These are phyloP conservation scores for Leptocoma aspasia DNA, from an alignment of 2,113 vertebrate species.

Conservation along the genomic window DNA sequence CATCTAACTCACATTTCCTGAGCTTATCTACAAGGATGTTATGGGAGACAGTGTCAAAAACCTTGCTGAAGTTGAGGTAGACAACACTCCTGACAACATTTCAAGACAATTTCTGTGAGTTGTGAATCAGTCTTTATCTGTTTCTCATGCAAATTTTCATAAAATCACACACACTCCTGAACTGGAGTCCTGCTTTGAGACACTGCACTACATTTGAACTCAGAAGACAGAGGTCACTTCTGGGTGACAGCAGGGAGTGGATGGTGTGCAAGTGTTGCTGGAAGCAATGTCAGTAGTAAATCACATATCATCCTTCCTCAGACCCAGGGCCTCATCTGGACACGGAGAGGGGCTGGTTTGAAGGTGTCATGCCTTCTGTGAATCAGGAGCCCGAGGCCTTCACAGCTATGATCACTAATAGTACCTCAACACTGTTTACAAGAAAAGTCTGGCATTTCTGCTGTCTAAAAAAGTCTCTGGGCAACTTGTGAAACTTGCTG, in stretches of 20 bases:
- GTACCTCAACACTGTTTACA: neutral
- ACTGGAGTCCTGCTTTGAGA: neutral
- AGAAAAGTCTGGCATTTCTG: neutral
- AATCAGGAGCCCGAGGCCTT: neutral
- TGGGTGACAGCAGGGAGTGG: neutral
- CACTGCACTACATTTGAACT: neutral
- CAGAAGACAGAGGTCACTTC: neutral
- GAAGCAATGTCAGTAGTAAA: neutral
- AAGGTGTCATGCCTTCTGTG: neutral
- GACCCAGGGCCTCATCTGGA: neutral
- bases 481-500: neutral
- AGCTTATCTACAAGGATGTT: neutral
- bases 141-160: neutral
- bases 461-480: neutral
- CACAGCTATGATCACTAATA: neutral
- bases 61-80: fast-evolving
- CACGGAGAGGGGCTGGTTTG: neutral
- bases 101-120: neutral
- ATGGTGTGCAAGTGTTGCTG: neutral
- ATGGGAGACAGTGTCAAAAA: neutral
- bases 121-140: neutral
- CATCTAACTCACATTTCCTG: neutral
- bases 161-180: neutral
- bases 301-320: neutral
- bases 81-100: neutral